Conservation (phyloP, 2,113 vertebrate genomes). For the Cochlearius cochlearius region DNA sequence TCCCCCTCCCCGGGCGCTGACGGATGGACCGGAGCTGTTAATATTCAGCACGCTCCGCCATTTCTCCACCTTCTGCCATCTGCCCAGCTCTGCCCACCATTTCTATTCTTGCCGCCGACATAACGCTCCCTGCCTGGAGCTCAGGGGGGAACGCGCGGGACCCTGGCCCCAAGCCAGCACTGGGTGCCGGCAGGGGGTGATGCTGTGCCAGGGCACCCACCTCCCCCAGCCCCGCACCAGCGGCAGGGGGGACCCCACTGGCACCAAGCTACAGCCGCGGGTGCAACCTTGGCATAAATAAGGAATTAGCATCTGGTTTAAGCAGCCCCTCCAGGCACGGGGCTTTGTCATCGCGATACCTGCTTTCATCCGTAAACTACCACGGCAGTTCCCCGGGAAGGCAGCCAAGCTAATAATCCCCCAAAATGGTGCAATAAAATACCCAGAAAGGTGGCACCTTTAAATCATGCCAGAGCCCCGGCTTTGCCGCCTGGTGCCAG, state of each 20-base stretch:
- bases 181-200: background rate
- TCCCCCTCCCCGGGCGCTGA: background rate
- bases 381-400: background rate
- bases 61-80: slow-evolving; percentile 69
- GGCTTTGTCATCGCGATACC: slow-evolving; percentile 17
- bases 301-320: slow-evolving; percentile 35
- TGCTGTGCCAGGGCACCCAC: background rate
- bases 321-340: background rate
- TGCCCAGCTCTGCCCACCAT: slow-evolving; percentile 68
- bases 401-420: slow-evolving; percentile 52
- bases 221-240: background rate
- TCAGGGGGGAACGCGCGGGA: background rate
- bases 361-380: background rate
- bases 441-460: background rate
- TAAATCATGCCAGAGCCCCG: background rate
- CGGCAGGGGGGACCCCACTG: background rate
- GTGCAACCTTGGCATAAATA: background rate
- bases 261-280: accelerated
- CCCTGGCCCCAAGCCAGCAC: slow-evolving; percentile 23
- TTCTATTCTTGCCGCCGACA: slow-evolving; percentile 57
- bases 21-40: slow-evolving; percentile 37
- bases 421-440: slow-evolving; percentile 13
- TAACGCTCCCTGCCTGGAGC: slow-evolving; percentile 42
- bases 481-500: accelerated
- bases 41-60: slow-evolving; percentile 56